Base-by-base conservation (phyloP, 2,797 vertebrate genomes). In the Scarus forsteni region DNA sequence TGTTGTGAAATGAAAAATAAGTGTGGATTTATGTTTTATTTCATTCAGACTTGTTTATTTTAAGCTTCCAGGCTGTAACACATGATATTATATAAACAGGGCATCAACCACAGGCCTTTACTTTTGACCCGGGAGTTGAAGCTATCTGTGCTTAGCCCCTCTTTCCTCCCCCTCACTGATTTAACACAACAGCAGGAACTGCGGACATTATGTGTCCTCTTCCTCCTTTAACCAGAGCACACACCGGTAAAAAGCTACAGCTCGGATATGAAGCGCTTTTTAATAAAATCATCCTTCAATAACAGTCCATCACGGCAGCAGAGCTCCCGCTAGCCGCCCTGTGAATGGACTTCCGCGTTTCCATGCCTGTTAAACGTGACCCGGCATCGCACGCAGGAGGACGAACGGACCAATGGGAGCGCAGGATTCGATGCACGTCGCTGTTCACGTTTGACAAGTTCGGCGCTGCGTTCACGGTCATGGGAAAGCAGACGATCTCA, bases 281-380 rank as follows among this genome's bases (percentile, higher is more conserved):
- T 16, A 35, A 39, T 44, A 0, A 50, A 14, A 11, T 13, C 0
- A 46, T 34, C 15, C 15, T 7, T 12, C 3, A 1, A 0, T 16
- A 6, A 3, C 3, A 36, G 1, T 0, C 7, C 5, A 2, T 39
- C 2, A 9, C 49, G 27, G n/a, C 9, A 1, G 0, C 3, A 5
- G 1, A 0, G 1, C 3, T 6, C 6, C 8, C 7, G 0, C 18
- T 19, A 13, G 10, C 15, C 10, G 12, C n/a, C 0, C 4, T 46
- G 19, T 60, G 34, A 73, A 53, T 60, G 49, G 7, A 85, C 77
- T 83, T 87, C 87, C 80, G 80, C 46, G 11, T 80, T 75, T 46
- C 74, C 92, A 92, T 65, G 90, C 92, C 51, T 79, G 15, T 66
- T 59, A 92, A 93, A 94, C 91, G 88, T 93, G 93, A 93, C 79